These are phyloP conservation scores for Neolamprologus fasciatus DNA, from an alignment of 2,113 vertebrate genomes.

Conservation along the genomic window DNA sequence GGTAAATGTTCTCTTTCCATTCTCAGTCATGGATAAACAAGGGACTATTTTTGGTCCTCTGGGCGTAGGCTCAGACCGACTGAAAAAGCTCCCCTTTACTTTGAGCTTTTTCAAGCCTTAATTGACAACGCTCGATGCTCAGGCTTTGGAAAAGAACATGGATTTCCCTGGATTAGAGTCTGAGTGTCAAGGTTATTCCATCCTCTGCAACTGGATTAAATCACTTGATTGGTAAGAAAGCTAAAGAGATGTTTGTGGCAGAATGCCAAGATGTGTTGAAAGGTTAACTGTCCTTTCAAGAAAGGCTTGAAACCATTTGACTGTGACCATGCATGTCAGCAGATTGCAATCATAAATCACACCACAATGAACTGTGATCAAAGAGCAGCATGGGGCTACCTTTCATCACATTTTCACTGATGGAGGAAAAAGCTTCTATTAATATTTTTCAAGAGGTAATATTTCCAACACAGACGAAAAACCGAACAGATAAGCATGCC, in stretches of 20 bases:
- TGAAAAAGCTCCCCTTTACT: conserved; percentile 16
- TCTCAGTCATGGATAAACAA: conserved; percentile 29
- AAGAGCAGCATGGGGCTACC: conserved; percentile 6
- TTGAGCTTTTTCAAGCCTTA: conserved; percentile 42
- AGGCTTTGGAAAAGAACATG: conserved; percentile 30
- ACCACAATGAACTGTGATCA: conserved; percentile 13
- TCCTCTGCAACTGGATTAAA: conserved; percentile 54
- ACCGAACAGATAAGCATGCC: neutral
- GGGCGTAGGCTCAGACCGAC: neutral
- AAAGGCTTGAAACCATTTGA: conserved; percentile 33
- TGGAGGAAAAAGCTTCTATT: neutral
- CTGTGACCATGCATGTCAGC: conserved; percentile 43
- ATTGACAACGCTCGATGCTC: conserved; percentile 56
- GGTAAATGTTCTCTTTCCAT: conserved; percentile 11
- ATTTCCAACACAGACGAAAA: neutral
- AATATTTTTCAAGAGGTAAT: neutral
- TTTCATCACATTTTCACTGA: conserved; percentile 25
- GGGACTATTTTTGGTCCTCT: conserved; percentile 27
- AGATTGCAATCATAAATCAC: conserved; percentile 44
- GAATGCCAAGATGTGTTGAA: conserved; percentile 18
- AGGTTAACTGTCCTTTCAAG: conserved; percentile 44
- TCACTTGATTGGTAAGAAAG: conserved; percentile 39
- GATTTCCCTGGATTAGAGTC: conserved; percentile 57
- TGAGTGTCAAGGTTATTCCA: conserved; percentile 34
- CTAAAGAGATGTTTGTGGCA: conserved; percentile 16